These are phyloP conservation scores for Talpa occidentalis DNA, from an alignment of 2,113 vertebrate genomes.

Conservation along the genomic window DNA sequence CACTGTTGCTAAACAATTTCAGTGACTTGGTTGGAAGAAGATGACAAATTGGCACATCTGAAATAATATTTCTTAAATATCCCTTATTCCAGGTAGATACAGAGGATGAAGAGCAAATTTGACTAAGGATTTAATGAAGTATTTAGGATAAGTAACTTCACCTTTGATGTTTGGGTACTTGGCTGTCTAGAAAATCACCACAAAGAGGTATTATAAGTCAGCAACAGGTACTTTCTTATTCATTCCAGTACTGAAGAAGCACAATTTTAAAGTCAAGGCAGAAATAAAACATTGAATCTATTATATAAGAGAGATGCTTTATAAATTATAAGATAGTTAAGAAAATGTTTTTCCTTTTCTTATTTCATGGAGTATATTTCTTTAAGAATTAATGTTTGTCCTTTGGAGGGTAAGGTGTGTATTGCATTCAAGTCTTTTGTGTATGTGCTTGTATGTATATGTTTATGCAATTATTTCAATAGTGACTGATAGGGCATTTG, in stretches of 20 bases:
- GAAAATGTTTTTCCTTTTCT: neutral
- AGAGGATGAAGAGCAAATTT: neutral
- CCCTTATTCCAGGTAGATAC: neutral
- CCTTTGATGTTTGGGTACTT: neutral
- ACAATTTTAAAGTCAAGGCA: neutral
- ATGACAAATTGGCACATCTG: neutral
- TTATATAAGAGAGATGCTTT: neutral
- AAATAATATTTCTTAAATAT: neutral
- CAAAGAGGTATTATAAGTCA: neutral
- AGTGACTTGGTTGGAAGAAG: neutral
- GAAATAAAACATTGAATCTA: neutral
- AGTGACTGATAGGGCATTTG: neutral
- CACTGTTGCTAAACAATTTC: neutral
- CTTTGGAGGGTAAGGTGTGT: neutral
- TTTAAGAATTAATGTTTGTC: constrained; percentile 24
- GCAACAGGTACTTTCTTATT: neutral
- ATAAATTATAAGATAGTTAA: neutral
- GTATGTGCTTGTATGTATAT: neutral
- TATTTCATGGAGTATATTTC: neutral
- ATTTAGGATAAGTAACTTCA: neutral
- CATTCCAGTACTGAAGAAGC: neutral
- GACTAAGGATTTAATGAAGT: neutral
- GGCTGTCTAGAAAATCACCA: neutral
- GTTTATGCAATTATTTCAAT: neutral
- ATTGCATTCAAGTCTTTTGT: neutral